Evolutionary conservation across 2,113 vertebrate genomes (phyloP), one percentile per base, ranked within the genome.

Genomic region (Oryzias melastigma): DNA sequence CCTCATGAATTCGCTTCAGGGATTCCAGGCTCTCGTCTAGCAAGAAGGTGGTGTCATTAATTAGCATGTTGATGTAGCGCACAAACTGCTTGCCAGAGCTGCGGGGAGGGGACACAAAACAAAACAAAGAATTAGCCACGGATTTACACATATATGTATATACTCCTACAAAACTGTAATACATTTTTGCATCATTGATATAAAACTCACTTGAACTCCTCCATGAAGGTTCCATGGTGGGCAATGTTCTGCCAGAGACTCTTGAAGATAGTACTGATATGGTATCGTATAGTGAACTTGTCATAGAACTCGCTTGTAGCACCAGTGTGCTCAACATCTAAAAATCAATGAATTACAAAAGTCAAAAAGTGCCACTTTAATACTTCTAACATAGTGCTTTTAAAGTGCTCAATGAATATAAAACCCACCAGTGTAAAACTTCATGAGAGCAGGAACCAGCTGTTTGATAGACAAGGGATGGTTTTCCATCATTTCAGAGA

Each of bases 201-300:
- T 14, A 12, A 42, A 71, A 95, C 97, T 96, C 88, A 99, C 97
- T 99, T 99, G 91, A 99, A 99, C 84, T 99, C 97, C 65, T 99
- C 96, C 92, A 98, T 95, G 81, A 99, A 99, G 35, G 97, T 99
- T 61, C 95, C 95, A n/a, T 99, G 97, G 81, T 99, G 97, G 73
- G 93, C 95, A 42, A 95, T 93, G 42, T 98, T 98, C 85, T 98
- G 95, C 97, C 97, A 99, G 16, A 99, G 95, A 74, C 96, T 99
- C 90, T 99, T 99, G 89, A 99, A 99, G 83, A 99, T 99, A 54
- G 97, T 98, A 90, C 97, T 99, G 83, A 99, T 99, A 81, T 99
- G 97, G 80, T 99, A 99, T 70, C 97, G 95, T 84, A 99, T 99
- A 0, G 97, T 99, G 81, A 99, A 99, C 87, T 99, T 99, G 90